A percentile compares a stretch with the other conserved stretches of the same genome.
Evolutionary conservation across 2,113 vertebrate genomes (phyloP).

Genomic region (Brachyhypopomus gauderio): DNA sequence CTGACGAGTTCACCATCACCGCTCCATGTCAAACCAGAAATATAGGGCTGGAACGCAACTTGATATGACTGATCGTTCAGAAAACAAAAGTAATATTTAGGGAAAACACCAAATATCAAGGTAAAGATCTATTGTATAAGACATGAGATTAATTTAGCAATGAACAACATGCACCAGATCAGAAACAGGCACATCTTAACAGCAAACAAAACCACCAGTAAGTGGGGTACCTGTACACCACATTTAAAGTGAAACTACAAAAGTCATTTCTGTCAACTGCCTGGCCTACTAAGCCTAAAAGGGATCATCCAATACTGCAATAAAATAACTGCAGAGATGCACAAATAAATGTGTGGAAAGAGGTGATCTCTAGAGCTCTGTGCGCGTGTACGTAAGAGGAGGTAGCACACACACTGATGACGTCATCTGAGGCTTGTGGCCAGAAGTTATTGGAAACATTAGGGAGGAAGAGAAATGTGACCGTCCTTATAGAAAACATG

Average conservation of each 20-base stretch:
- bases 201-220: not conserved
- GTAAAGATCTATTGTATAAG: too few species aligned
- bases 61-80: too few species aligned
- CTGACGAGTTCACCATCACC: too few species aligned
- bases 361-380: not conserved
- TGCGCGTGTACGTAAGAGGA: not conserved
- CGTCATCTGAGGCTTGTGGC: slow-evolving; percentile 32
- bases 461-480: not conserved
- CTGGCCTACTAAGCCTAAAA: not conserved
- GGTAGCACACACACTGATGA: not conserved
- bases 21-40: too few species aligned
- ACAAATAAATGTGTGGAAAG: not conserved
- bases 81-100: too few species aligned
- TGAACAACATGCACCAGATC: too few species aligned
- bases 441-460: slow-evolving; percentile 35
- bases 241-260: not conserved
- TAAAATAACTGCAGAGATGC: not conserved
- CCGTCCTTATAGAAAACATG: slow-evolving; percentile 20
- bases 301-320: too few species aligned
- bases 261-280: not conserved
- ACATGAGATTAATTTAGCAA: too few species aligned
- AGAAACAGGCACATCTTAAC: too few species aligned
- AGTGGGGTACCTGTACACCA: not conserved
- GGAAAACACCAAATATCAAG: too few species aligned
- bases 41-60: too few species aligned